Evolutionary conservation across 2,113 vertebrate species (phyloP).

Genomic region (Haemorhous mexicanus): DNA sequence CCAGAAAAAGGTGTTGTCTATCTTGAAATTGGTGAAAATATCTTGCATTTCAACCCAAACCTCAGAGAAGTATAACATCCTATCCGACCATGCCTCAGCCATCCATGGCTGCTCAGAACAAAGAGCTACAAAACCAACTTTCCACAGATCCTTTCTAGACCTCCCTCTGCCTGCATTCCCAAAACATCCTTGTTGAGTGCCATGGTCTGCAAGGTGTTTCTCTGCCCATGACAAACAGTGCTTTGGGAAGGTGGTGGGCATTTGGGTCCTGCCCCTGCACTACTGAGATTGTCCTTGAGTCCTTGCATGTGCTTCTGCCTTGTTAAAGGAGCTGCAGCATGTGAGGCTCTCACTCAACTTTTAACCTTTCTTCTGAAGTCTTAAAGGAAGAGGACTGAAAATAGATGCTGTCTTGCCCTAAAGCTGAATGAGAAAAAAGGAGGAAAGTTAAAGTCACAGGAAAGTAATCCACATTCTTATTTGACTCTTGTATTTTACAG

Average conservation of each 20-base stretch:
- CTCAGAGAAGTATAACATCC: not conserved
- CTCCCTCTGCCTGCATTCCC: not conserved
- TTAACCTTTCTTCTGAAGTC: not conserved
- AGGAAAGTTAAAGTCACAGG: not conserved
- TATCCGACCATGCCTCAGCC: not conserved
- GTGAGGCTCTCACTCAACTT: not conserved
- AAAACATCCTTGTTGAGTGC: not conserved
- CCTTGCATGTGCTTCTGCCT: not conserved
- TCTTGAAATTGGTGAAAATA: not conserved
- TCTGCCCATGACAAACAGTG: not conserved
- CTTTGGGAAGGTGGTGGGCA: not conserved
- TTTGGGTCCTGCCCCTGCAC: not conserved
- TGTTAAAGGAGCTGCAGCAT: not conserved
- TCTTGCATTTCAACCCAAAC: not conserved
- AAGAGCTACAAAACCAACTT: not conserved
- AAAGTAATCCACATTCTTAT: not conserved
- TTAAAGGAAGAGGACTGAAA: not conserved
- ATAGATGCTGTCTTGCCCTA: not conserved
- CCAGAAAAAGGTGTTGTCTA: not conserved
- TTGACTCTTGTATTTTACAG: not conserved
- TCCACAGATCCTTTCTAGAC: not conserved
- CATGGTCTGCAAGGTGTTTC: not conserved
- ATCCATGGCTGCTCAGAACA: not conserved
- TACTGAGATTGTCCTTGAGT: not conserved
- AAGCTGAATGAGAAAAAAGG: not conserved